A percentile compares a stretch with the other conserved stretches of the same genome.
Conservation (phyloP, 2,113 vertebrate genomes). For the Raja brachyura region DNA sequence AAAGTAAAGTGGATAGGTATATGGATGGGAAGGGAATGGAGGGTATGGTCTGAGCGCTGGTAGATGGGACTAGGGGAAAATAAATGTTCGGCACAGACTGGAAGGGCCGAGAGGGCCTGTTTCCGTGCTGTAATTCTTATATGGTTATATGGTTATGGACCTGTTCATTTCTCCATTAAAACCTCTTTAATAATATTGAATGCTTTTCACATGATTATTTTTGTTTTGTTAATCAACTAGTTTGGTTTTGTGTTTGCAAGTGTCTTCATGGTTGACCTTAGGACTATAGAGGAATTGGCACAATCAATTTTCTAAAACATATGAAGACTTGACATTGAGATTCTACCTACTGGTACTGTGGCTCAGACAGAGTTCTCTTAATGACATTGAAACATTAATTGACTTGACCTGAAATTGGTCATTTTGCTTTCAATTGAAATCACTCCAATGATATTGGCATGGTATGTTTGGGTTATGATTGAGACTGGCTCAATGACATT, state of each 20-base stretch:
- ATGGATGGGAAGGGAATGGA: no score
- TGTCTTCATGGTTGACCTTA: background rate
- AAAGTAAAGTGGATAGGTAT: no score
- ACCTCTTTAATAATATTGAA: no score
- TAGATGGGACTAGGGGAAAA: no score
- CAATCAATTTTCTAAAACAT: background rate
- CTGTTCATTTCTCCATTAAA: no score
- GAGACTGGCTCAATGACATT: background rate
- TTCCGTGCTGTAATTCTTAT: no score
- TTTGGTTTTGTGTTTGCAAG: background rate
- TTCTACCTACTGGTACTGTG: background rate
- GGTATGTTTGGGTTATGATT: background rate
- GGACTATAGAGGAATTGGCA: background rate
- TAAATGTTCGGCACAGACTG: no score
- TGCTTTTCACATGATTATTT: no score
- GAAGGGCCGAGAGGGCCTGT: no score
- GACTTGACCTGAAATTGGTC: background rate
- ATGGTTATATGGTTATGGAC: no score
- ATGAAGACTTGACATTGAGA: background rate
- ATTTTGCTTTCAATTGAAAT: background rate
- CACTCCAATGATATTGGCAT: background rate
- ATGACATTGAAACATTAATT: background rate
- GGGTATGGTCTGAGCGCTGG: no score
- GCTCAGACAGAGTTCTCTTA: background rate
- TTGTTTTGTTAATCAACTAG: no score